Conservation (phyloP, 2,797 vertebrate species). For the Schizopygopsis malacanthus region DNA sequence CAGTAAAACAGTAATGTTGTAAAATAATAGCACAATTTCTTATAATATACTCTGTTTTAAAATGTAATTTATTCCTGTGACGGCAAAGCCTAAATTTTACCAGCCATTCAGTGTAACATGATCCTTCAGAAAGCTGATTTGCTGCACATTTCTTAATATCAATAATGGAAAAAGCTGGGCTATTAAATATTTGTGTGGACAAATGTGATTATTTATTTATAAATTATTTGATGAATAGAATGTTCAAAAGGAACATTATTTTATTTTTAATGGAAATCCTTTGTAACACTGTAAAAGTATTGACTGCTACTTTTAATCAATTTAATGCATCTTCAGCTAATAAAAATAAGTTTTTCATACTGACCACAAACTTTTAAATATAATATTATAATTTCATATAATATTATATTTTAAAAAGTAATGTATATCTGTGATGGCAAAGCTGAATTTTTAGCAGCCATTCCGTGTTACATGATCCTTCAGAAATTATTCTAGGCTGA, state of each 20-base stretch:
- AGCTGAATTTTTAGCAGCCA: neutral
- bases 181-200: neutral
- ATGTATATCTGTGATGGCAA: neutral
- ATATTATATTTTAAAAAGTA: neutral
- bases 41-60: neutral
- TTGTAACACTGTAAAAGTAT: neutral
- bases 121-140: neutral
- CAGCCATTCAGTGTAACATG: neutral
- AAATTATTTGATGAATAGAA: neutral
- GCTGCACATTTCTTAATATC: neutral
- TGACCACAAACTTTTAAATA: neutral
- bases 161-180: neutral
- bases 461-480: neutral
- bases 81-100: neutral
- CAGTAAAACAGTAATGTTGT: neutral
- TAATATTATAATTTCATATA: neutral
- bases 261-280: neutral
- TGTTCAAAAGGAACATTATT: neutral
- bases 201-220: neutral
- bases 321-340: neutral
- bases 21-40: neutral
- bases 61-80: neutral
- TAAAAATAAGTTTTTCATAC: neutral
- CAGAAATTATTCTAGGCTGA: neutral
- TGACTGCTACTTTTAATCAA: neutral